Evolutionary conservation across 2,113 vertebrate species (phyloP), one percentile per base, ranked within the genome.

Genomic region (Megalops atlanticus): DNA sequence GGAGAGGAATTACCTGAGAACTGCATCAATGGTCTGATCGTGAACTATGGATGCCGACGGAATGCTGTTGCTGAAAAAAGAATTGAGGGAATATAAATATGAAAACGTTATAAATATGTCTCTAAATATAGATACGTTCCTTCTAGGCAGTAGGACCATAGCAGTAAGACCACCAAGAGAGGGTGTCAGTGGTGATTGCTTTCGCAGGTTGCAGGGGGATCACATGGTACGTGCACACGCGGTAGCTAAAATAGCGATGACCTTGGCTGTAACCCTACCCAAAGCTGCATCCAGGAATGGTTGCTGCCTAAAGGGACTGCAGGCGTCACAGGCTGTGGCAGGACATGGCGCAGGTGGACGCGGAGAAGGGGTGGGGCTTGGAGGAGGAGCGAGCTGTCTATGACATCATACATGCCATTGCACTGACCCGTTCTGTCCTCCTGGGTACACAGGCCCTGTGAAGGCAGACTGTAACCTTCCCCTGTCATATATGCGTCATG

Each of bases 191-290:
- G 40, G 24, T 40, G 45, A 41, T 79, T 35, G 40, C 64, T 79
- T 79, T 31, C 35, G 24, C 36, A 41, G 39, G 68, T 72, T 49
- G 31, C 24, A 64, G 27, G 47, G 40, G 78, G 10, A 21, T 8
- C 70, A 68, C 49, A 45, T 75, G 72, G 72, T 15, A 35, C 15
- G 15, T 31, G 71, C 45, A 16, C 6, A 31, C 27, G 16, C 8
- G 49, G 40, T 58, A 4, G 31, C 73, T 64, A 73, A 81, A 81
- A 81, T 81, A 74, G 52, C 49, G 24, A 52, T 36, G 27, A 76
- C 72, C 73, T 68, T 81, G 71, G 72, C 71, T 75, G 80, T 76
- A 75, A 81, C 49, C 47, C 33, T 41, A 81, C 41, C 69, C 71
- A 58, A n/a, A 47, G 31, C 45, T 10, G 49, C 33, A 36, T 31